These are phyloP conservation scores for Perizoma flavofasciatum DNA, from an alignment of 2,888 invertebrate genomes.

Conservation along the genomic window DNA sequence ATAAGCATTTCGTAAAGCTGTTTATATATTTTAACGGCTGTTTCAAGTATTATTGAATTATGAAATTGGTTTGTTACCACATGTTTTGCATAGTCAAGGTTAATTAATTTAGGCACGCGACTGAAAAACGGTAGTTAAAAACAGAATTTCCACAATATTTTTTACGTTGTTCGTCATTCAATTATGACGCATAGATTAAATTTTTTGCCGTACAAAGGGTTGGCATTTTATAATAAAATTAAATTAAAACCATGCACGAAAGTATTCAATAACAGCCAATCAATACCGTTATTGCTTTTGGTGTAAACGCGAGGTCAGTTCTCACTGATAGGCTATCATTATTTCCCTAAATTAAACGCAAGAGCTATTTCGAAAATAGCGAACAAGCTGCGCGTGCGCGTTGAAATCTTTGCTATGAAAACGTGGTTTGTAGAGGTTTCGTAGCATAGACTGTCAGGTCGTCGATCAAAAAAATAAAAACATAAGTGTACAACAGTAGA, in stretches of 20 bases:
- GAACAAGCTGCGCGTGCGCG: slow-evolving; percentile 18
- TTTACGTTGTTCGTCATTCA: slow-evolving; percentile 6
- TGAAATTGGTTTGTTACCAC: slow-evolving; percentile 34
- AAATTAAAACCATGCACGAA: background rate
- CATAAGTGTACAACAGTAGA: no score
- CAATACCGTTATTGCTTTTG: background rate
- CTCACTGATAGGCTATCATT: no score
- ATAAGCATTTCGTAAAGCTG: slow-evolving; percentile 60
- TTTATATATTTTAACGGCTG: slow-evolving; percentile 43
- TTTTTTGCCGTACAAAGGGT: slow-evolving; percentile 1
- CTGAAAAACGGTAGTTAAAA: slow-evolving; percentile 16
- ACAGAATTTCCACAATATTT: background rate
- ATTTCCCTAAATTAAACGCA: no score
- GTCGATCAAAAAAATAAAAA: no score
- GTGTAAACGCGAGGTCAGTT: no score
- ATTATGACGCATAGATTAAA: background rate
- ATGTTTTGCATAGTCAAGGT: slow-evolving; percentile 36
- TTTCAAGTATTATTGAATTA: slow-evolving; percentile 42
- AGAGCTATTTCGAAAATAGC: background rate
- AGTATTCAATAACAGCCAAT: background rate
- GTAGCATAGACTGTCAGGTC: background rate
- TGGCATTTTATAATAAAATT: background rate
- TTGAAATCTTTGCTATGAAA: slow-evolving; percentile 11
- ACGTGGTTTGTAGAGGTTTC: background rate
- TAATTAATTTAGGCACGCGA: slow-evolving; percentile 32